Base-by-base conservation (phyloP, 2,888 invertebrate genomes). In the Hydrotaea diabolus region DNA sequence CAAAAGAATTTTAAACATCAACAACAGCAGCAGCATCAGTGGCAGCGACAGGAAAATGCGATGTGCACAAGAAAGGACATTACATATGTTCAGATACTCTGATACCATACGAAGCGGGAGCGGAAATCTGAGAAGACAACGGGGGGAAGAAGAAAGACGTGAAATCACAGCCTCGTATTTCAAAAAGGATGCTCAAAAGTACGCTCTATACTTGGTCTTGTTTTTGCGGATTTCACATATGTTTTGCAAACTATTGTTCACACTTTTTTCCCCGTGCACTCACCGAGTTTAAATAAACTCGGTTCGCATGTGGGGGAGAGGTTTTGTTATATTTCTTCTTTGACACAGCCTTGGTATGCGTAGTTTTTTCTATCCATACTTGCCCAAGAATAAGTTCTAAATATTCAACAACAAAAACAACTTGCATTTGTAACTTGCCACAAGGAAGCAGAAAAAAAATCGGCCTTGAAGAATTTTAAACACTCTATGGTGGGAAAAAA, bases 21-120 rank as follows among this genome's bases (percentile, higher is more conserved):
- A 64, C 64, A 69, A 43, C 19, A 46, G n/a, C 15, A n/a, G n/a
- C 43, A 43, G 7, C 15, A 49, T 1, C 49, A 49, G 49, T 2
- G 9, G 43, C 3, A 19, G n/a, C n/a, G 53, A 17, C 55, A 21
- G 55, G 17, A 55, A 55, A 55, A 19, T 55, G 55, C 55, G 21
- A 15, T 55, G 23, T 4, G 55, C 21, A 55, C 55, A 79, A 73
- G 64, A 64, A 66, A 73, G 39, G 62, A 49, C 64, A 73, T 73
- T 55, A 73, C 55, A 79, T 64, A 49, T 76, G 76, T 31, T 62
- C 19, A 49, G 26, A 46, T 31, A 62, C 39, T 26, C 15, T 17
- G 19, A 17, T 9, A 17, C 2, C 9, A 7, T 23, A 39, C 11
- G 31, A 15, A 39, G 19, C 66, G 64, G 23, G 3, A 46, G 46